phyloP scores from a whole-genome alignment of 2,797 vertebrate genomes.

The Etheostoma perlongum region DNA sequence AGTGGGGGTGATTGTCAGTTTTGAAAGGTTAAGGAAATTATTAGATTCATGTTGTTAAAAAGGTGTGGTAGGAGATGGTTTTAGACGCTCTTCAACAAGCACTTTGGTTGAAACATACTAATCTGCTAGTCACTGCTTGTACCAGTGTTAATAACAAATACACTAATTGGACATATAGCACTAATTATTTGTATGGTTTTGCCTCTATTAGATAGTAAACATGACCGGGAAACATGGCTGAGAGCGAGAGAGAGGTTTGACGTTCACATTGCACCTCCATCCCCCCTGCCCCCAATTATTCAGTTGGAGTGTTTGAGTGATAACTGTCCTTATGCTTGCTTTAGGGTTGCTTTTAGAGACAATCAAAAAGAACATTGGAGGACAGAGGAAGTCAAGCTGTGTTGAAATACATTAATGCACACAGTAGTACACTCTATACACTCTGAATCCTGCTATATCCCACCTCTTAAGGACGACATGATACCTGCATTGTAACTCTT shows the following conservation, averaged over 20 bases:
- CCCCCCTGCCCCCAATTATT: too few species aligned
- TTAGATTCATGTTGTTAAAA: not conserved
- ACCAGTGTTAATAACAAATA: not conserved
- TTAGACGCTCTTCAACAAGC: not conserved
- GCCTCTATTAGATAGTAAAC: not conserved
- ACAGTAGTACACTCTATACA: constrained; percentile 46
- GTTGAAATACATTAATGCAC: constrained; percentile 65
- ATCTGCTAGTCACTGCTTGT: not conserved
- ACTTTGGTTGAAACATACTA: not conserved
- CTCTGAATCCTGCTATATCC: constrained; percentile 43
- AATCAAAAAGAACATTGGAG: constrained; percentile 40
- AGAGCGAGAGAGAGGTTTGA: not conserved
- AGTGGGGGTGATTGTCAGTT: not conserved
- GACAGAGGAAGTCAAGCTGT: constrained; percentile 35
- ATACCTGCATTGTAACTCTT: constrained; percentile 42
- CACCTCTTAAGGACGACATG: constrained; percentile 54
- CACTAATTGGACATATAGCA: not conserved
- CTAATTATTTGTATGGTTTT: not conserved
- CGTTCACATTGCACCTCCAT: not conserved
- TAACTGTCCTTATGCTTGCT: constrained; percentile 31
- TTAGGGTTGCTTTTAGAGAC: constrained; percentile 55
- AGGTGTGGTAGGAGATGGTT: not conserved
- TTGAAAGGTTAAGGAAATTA: not conserved
- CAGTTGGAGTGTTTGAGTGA: constrained; percentile 49
- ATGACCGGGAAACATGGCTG: not conserved